A percentile compares a stretch with the other conserved stretches of the same genome.
phyloP scores from a whole-genome alignment of 2,113 vertebrate species.

The Rhizomys pruinosus region DNA sequence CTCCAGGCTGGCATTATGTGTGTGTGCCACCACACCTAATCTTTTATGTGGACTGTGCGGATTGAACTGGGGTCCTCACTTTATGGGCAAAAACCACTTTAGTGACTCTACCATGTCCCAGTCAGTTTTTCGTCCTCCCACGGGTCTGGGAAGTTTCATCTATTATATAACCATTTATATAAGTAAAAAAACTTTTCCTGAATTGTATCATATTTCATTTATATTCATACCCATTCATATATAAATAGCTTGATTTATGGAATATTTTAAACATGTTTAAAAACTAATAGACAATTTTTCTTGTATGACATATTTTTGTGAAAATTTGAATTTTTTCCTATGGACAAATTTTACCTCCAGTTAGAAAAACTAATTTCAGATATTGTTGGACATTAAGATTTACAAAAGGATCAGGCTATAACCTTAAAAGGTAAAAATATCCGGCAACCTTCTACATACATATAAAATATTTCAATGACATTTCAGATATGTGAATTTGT shows the following conservation, averaged over 20 bases:
- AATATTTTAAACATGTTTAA: neutral
- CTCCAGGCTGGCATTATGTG: neutral
- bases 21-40: neutral
- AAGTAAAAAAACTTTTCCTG: neutral
- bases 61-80: neutral
- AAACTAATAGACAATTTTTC: neutral
- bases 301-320: neutral
- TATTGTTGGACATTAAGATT: neutral
- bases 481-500: neutral
- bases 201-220: neutral
- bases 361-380: conserved; percentile 11
- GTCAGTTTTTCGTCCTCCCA: neutral
- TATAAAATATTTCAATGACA: neutral
- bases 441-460: neutral
- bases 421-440: neutral
- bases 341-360: neutral
- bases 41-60: neutral
- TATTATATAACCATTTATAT: neutral
- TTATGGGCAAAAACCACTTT: no score
- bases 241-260: neutral
- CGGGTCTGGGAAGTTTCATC: neutral
- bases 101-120: no score
- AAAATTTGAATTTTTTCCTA: conserved; percentile 13
- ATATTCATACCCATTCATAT: neutral
- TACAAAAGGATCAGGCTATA: neutral